phyloP scores from a whole-genome alignment of 2,797 vertebrate genomes.

The Rhinatrema bivittatum region DNA sequence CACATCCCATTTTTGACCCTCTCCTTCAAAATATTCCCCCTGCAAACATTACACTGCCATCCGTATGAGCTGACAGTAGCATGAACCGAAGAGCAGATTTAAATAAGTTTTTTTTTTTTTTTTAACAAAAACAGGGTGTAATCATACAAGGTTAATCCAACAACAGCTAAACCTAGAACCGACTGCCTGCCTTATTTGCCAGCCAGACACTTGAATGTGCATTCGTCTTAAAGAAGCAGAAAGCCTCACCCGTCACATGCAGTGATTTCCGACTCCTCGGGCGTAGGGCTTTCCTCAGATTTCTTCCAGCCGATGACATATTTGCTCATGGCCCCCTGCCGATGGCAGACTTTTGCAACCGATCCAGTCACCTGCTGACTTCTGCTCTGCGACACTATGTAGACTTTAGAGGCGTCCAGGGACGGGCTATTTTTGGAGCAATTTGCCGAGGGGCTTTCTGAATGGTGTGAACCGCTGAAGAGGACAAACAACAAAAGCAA shows the following conservation, averaged over 20 bases:
- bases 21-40: too few species aligned
- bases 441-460: constrained; percentile 77
- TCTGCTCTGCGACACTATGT: constrained; percentile 73
- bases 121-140: too few species aligned
- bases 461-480: constrained; percentile 82
- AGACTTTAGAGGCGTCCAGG: constrained; percentile 85
- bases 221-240: constrained; percentile 9
- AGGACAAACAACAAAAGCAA: constrained; percentile 10
- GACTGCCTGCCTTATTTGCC: too few species aligned
- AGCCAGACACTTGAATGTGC: too few species aligned
- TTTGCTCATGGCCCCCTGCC: constrained; percentile 56
- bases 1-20: too few species aligned
- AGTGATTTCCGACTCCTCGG: constrained; percentile 73
- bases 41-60: too few species aligned
- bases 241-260: constrained; percentile 78
- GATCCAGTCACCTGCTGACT: constrained; percentile 51
- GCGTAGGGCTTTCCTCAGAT: constrained; percentile 64
- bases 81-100: too few species aligned
- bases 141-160: too few species aligned
- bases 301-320: constrained; percentile 72
- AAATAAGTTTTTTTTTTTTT: too few species aligned
- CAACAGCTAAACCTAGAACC: too few species aligned
- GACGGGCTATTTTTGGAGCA: constrained; percentile 73
- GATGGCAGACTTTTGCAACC: constrained; percentile 56
- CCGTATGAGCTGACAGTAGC: too few species aligned